phyloP scores from a whole-genome alignment of 1,140 invertebrate species.

The Scylla paramamosain region DNA sequence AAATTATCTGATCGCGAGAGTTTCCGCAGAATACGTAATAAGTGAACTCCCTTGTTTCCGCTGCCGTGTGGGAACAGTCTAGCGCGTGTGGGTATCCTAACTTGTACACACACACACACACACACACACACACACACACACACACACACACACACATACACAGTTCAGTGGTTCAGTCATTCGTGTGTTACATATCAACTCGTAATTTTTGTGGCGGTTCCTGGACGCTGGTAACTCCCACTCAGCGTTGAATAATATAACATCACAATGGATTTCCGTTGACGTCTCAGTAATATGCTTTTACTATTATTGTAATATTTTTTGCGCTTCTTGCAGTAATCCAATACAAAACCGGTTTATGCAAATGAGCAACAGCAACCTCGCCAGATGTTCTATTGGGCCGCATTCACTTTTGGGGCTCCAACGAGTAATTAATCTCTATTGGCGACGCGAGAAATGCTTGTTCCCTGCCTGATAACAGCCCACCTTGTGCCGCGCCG shows the following conservation, averaged over 20 bases:
- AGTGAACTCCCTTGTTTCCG: too few relatives aligned
- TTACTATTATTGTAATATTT: conserved; percentile 2
- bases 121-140: background rate
- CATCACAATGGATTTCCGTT: background rate
- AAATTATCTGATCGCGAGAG: background rate
- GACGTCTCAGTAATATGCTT: background rate
- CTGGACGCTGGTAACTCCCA: background rate
- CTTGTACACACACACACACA: background rate
- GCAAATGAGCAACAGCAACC: background rate
- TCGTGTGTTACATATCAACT: too few relatives aligned
- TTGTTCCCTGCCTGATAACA: background rate
- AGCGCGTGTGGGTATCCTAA: too few relatives aligned
- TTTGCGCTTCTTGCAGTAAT: background rate
- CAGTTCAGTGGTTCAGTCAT: too few relatives aligned
- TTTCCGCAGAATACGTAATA: background rate
- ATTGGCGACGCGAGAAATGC: background rate
- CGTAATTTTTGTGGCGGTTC: too few relatives aligned
- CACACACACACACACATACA: background rate
- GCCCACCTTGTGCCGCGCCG: background rate
- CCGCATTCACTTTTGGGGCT: background rate
- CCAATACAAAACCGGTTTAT: conserved; percentile 10
- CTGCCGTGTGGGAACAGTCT: too few relatives aligned
- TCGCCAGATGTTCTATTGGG: background rate
- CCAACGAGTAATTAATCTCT: background rate
- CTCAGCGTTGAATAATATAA: background rate